Percentiles rank a stretch among this genome's conserved stretches.
Evolutionary conservation across 2,888 invertebrate species (phyloP).

Genomic region (Andrena marginata): DNA sequence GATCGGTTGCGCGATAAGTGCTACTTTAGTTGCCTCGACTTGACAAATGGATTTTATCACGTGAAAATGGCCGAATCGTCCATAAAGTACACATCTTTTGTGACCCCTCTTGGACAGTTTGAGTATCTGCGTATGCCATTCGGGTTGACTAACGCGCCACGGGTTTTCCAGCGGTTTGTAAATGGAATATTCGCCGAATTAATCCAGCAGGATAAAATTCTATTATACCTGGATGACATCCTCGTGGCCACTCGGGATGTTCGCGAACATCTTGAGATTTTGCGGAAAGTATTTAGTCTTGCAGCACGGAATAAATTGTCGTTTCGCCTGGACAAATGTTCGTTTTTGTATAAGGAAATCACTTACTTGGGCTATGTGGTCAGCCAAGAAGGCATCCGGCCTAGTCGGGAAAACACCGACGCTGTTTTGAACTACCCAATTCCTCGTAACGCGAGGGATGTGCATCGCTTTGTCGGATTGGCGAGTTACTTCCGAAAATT

Average conservation of each 20-base stretch:
- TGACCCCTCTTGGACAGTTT: conserved; percentile 5
- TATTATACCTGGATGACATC: not conserved
- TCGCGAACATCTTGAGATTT: not conserved
- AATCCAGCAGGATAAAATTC: not conserved
- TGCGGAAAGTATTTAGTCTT: not conserved
- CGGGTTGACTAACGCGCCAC: not conserved
- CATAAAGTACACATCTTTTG: conserved; percentile 22
- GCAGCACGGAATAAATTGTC: not conserved
- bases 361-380: conserved; percentile 1
- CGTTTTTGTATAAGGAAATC: not conserved
- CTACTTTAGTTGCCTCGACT: conserved; percentile 19
- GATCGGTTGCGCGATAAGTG: conserved; percentile 15
- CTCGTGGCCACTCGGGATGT: not conserved
- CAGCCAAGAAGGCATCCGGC: not conserved
- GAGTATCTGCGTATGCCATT: conserved; percentile 24
- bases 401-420: not conserved
- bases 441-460: not conserved
- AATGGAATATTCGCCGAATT: not conserved
- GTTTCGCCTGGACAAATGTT: conserved; percentile 19
- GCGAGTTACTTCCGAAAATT: not conserved
- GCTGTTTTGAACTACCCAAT: conserved; percentile 1
- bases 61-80: conserved; percentile 14
- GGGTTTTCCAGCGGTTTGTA: not conserved
- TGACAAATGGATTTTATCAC: conserved; percentile 23
- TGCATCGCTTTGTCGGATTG: not conserved